These are phyloP conservation scores for Argentina silus DNA, from an alignment of 2,797 vertebrate genomes.

Conservation along the genomic window DNA sequence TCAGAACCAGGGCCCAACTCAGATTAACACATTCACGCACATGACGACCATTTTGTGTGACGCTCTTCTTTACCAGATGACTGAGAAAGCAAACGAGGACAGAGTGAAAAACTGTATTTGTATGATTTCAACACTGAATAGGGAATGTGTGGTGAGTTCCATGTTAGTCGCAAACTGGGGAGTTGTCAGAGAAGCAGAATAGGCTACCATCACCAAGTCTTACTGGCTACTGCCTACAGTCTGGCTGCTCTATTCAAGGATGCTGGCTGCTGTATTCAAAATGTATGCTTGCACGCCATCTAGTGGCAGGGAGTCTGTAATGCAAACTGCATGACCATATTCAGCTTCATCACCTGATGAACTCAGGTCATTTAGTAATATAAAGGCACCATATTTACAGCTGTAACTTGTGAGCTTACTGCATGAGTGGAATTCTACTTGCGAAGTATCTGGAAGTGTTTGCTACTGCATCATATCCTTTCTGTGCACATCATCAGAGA, in stretches of 20 bases:
- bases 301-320: constrained; percentile 32
- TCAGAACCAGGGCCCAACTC: background rate
- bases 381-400: background rate
- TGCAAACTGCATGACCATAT: background rate
- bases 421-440: too few relatives aligned
- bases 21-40: background rate
- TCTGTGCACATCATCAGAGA: too few relatives aligned
- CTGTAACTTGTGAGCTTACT: too few relatives aligned
- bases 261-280: background rate
- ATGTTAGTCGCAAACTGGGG: background rate
- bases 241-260: background rate
- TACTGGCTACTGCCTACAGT: background rate
- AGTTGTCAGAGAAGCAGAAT: background rate
- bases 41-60: background rate
- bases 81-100: background rate
- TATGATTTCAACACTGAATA: background rate
- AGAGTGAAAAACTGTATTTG: background rate
- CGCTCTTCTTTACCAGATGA: background rate
- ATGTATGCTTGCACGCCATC: constrained; percentile 45
- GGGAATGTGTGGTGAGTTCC: background rate
- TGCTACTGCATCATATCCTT: too few relatives aligned
- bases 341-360: too few relatives aligned
- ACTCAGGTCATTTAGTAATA: background rate
- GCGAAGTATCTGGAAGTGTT: too few relatives aligned
- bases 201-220: background rate